Conservation (phyloP, 2,888 invertebrate species). For the Stegophylla sp. region DNA sequence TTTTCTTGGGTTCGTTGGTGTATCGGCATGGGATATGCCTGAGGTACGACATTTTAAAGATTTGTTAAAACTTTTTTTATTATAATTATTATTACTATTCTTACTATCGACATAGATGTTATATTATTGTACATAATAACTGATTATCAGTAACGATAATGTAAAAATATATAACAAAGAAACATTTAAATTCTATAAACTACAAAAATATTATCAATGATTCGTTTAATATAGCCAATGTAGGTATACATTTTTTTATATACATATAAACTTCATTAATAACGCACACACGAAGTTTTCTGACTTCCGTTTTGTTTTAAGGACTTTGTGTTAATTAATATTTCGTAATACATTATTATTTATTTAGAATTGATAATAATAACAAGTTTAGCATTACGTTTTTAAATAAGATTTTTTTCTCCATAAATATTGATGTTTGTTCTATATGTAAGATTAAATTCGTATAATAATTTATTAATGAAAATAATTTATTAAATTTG, state of each 20-base stretch:
- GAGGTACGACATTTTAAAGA: slow-evolving; percentile 1
- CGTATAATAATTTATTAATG: background rate
- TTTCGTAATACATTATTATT: background rate
- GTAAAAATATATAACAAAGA: background rate
- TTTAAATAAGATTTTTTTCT: background rate
- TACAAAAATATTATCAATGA: background rate
- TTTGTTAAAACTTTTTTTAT: slow-evolving; percentile 5
- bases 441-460: background rate
- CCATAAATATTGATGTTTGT: background rate
- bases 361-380: background rate
- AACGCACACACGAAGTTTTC: background rate
- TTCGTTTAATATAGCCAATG: no score
- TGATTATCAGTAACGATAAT: slow-evolving; percentile 5
- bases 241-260: no score
- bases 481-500: background rate
- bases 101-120: slow-evolving; percentile 15
- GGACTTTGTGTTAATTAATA: background rate
- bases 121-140: slow-evolving; percentile 22
- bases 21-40: background rate
- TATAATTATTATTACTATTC: background rate
- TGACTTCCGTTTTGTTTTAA: background rate
- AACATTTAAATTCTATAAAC: background rate
- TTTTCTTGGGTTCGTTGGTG: background rate
- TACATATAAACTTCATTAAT: background rate
- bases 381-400: background rate